Conservation (phyloP, 2,888 invertebrate species). For the Lepidocyrtoides sp. region DNA sequence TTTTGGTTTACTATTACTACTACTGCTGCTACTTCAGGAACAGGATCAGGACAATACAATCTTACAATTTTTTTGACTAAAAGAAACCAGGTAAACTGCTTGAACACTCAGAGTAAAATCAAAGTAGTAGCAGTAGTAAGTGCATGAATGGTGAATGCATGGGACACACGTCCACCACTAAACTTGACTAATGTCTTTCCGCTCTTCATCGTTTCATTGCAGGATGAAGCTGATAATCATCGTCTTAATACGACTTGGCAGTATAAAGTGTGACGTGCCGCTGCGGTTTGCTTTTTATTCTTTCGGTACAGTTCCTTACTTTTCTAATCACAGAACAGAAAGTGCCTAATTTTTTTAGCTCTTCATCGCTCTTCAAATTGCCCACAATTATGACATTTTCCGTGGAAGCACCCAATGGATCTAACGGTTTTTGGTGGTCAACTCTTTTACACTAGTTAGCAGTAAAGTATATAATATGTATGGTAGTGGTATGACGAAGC, state of each 20-base stretch:
- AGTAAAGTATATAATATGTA: too few species aligned
- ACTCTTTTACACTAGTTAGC: background rate
- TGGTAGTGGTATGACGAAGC: constrained; percentile 37
- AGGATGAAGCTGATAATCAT: background rate
- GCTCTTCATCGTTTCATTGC: constrained; percentile 33
- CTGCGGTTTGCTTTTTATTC: constrained; percentile 62
- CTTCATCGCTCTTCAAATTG: constrained; percentile 3
- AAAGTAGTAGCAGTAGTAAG: background rate
- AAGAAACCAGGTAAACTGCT: constrained; percentile 59
- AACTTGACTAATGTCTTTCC: constrained; percentile 56
- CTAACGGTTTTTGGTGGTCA: constrained; percentile 44
- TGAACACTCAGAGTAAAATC: background rate
- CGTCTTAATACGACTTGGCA: background rate
- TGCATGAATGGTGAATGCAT: background rate
- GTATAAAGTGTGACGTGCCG: constrained; percentile 57
- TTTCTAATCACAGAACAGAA: constrained; percentile 1
- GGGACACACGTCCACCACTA: constrained; percentile 59
- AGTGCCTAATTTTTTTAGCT: background rate
- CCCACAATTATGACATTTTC: constrained; percentile 49
- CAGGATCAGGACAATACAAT: background rate
- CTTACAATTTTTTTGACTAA: background rate
- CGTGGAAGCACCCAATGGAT: constrained; percentile 58
- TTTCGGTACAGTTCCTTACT: background rate
- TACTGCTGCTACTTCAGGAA: background rate
- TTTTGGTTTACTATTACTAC: background rate